A percentile compares a stretch with the other conserved stretches of the same genome.
These are phyloP conservation scores for Drosophila varians DNA, from an alignment of 1,140 invertebrate species.

Conservation along the genomic window DNA sequence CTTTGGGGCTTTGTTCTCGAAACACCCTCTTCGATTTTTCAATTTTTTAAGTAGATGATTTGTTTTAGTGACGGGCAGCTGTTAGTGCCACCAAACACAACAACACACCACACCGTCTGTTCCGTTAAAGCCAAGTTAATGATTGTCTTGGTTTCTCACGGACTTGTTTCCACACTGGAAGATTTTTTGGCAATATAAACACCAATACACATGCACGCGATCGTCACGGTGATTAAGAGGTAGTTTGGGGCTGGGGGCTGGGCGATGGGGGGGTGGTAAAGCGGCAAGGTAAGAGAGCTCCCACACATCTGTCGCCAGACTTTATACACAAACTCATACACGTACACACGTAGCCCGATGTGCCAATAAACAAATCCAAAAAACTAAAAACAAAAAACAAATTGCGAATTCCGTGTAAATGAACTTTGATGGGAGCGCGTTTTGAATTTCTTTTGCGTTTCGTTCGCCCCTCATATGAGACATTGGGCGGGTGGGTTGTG, in stretches of 20 bases:
- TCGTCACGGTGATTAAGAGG: constrained; percentile 22
- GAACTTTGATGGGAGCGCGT: constrained; percentile 61
- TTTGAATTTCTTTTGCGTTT: constrained; percentile 35
- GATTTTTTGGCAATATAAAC: constrained; percentile 42
- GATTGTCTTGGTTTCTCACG: constrained; percentile 40
- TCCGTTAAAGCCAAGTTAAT: constrained; percentile 40
- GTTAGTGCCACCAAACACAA: constrained; percentile 14
- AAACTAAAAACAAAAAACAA: constrained; percentile 72
- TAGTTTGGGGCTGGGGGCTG: not conserved
- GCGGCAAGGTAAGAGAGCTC: not conserved
- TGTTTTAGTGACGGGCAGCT: constrained; percentile 27
- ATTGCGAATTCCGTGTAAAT: constrained; percentile 76
- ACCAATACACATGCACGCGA: constrained; percentile 14
- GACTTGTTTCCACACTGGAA: constrained; percentile 21
- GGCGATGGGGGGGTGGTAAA: not conserved
- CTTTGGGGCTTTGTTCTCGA: no score
- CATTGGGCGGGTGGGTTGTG: constrained; percentile 2
- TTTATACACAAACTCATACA: constrained; percentile 6
- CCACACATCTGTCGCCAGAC: constrained; percentile 14
- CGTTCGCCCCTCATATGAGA: constrained; percentile 28
- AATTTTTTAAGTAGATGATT: constrained; percentile 2
- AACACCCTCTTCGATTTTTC: no score
- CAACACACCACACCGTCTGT: constrained; percentile 34
- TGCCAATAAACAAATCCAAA: constrained; percentile 72
- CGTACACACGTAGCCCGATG: constrained; percentile 12